Conservation (phyloP, 2,888 invertebrate species). For the Dryomyza anilis region DNA sequence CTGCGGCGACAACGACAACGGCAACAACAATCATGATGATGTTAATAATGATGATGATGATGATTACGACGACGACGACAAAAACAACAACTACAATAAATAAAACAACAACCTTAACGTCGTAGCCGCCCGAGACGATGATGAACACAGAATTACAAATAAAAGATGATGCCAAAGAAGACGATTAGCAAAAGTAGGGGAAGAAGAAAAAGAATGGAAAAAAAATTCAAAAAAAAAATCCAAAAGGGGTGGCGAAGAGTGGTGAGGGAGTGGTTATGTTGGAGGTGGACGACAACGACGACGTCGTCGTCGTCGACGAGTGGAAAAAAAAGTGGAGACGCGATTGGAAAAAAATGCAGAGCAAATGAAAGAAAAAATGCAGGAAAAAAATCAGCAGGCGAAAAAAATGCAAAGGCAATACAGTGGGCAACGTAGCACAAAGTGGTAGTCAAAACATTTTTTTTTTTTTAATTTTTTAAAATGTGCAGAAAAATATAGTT, state of each 20-base stretch:
- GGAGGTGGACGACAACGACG: neutral
- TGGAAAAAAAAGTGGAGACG: neutral
- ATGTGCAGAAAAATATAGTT: no score
- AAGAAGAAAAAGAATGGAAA: constrained; percentile 32
- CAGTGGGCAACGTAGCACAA: constrained; percentile 8
- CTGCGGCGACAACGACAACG: constrained; percentile 37
- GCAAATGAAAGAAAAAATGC: neutral
- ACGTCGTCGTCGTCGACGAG: neutral
- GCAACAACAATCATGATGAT: constrained; percentile 41
- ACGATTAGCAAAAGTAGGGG: constrained; percentile 53
- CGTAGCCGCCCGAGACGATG: constrained; percentile 47
- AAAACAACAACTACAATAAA: constrained; percentile 9
- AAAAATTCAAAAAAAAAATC: constrained; percentile 32
- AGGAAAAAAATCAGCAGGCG: neutral
- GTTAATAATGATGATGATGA: constrained; percentile 34
- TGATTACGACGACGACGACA: constrained; percentile 36
- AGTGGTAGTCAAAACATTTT: neutral
- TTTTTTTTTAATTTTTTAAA: no score
- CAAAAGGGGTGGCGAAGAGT: constrained; percentile 20
- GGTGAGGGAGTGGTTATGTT: neutral
- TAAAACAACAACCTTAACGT: neutral
- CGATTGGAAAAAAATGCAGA: constrained; percentile 18
- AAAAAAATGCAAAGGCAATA: constrained; percentile 9
- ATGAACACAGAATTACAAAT: constrained; percentile 61
- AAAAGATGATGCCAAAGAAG: constrained; percentile 59